These are phyloP conservation scores for Geopemphigus sp. DNA, from an alignment of 1,140 invertebrate genomes.

Conservation along the genomic window DNA sequence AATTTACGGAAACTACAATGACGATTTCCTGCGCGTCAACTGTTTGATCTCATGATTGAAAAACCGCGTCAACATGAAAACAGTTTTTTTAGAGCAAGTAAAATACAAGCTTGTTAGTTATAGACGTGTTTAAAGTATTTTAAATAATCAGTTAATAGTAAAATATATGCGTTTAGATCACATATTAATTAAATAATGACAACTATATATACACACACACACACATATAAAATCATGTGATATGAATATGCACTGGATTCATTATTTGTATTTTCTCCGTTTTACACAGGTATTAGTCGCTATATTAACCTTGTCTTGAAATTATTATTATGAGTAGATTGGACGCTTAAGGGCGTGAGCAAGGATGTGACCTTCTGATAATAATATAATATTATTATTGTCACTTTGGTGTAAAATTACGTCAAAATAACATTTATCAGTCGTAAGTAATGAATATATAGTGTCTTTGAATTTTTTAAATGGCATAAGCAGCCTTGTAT, in stretches of 20 bases:
- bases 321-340: constrained; percentile 31
- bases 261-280: neutral
- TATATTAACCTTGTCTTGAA: constrained; percentile 33
- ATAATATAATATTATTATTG: constrained; percentile 19
- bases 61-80: no score
- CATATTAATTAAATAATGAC: neutral
- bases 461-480: constrained; percentile 10
- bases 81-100: no score
- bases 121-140: no score
- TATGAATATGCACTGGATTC: neutral
- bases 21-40: no score
- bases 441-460: constrained; percentile 20
- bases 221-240: neutral
- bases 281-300: constrained; percentile 5
- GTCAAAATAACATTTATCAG: constrained; percentile 25
- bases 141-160: no score
- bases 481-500: neutral
- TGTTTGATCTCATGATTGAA: no score
- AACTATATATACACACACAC: neutral
- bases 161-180: no score
- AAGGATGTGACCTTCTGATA: constrained; percentile 46
- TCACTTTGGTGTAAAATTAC: constrained; percentile 43
- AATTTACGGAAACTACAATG: no score
- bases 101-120: no score
- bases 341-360: constrained; percentile 40